Percentiles rank a stretch among this genome's conserved stretches.
Evolutionary conservation across 2,113 vertebrate genomes (phyloP).

Genomic region (Orcinus orca): DNA sequence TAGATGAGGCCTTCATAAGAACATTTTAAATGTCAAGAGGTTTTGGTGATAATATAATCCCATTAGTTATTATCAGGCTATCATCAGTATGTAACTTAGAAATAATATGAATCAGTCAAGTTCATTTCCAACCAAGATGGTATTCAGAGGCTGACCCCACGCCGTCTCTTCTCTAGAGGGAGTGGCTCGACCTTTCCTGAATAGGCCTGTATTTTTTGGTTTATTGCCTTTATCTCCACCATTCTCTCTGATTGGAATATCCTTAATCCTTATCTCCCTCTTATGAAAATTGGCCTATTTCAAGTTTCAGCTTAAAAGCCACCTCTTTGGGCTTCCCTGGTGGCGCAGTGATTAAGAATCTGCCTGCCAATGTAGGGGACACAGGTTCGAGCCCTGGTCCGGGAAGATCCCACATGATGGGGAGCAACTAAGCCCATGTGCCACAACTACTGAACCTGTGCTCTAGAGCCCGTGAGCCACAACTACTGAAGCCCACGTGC

Average conservation of each 20-base stretch:
- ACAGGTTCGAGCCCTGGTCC: no score
- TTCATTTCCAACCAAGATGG: background rate
- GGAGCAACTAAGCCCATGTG: no score
- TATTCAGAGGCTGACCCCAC: background rate
- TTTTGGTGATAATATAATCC: background rate
- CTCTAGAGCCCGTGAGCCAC: no score
- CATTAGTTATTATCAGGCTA: background rate
- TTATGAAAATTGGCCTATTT: background rate
- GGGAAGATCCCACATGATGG: no score
- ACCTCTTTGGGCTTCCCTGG: background rate
- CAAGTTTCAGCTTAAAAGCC: background rate
- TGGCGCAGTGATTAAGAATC: no score
- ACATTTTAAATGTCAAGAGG: background rate
- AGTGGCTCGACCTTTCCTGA: background rate
- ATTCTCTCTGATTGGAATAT: background rate
- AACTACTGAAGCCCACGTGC: no score
- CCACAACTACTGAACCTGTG: no score
- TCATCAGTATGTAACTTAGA: background rate
- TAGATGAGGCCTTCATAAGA: background rate
- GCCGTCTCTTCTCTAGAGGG: background rate
- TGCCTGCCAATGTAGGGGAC: no score
- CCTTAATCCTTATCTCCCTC: background rate
- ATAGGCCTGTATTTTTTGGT: background rate
- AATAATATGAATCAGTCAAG: background rate
- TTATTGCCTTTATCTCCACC: background rate